Base-by-base conservation (phyloP, 2,888 invertebrate genomes). In the Terebella lapidaria region DNA sequence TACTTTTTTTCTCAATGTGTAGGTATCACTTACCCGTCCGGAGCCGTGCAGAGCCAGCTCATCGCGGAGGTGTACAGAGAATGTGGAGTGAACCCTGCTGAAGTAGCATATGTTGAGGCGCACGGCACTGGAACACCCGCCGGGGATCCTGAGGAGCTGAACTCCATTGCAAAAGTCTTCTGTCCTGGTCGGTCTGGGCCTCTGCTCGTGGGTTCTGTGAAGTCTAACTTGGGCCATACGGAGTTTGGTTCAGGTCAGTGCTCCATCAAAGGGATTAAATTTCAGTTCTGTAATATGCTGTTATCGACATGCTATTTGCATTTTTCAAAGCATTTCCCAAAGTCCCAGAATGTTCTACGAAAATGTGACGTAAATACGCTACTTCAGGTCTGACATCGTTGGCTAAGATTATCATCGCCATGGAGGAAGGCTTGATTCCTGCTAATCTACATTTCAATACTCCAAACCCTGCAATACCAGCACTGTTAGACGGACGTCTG, bases 201-300 rank as follows among this genome's bases (percentile, higher is more conserved):
- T 3, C 84, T 99, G 52, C 82, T 95, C 49, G 87, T 99, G 73
- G 97, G 97, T 22, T 95, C 96, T 0, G 92, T 96, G 0, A 99
- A 99, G 81, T 94, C 94, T 24, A 99, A 97, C 83, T 95, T 97
- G 94, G 97, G 97, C 1, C 97, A 99, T 79, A 89, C 95, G 2
- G 97, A 99, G 82, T 92, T 95, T 25, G 83, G 83, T 15, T 83
- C 83, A 56, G 84, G 83, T 73, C 69, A 70, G n/a, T 75, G 90
- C 94, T 1, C 83, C 96, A 66, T 92, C 92, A 15, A 96, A 96
- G 82, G 86, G 94, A n/a, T n/a, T n/a, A n/a, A n/a, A n/a, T n/a
- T n/a, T n/a, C n/a, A n/a, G n/a, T n/a, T n/a, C n/a, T n/a, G n/a
- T n/a, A n/a, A n/a, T n/a, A n/a, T n/a, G n/a, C n/a, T n/a, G n/a